Evolutionary conservation across 2,113 vertebrate genomes (phyloP).

Genomic region (Chelonoidis abingdonii): DNA sequence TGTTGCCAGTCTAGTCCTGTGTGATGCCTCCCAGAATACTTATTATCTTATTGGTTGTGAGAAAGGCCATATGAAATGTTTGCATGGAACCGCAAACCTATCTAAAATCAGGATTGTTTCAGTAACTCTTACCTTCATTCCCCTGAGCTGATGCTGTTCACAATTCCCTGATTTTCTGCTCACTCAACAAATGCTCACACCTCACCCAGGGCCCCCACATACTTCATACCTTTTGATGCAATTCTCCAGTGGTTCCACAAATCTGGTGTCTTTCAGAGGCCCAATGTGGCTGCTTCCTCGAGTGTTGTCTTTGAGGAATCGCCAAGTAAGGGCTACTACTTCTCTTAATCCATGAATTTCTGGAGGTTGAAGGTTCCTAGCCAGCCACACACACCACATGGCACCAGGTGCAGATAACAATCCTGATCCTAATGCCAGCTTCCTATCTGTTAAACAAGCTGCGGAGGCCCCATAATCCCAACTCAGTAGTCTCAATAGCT

Average conservation of each 20-base stretch:
- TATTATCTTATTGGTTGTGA: background rate
- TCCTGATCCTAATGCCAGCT: background rate
- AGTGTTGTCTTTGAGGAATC: background rate
- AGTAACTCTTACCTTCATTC: background rate
- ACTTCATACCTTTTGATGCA: background rate
- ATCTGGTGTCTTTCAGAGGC: background rate
- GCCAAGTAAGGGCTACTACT: background rate
- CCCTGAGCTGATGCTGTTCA: background rate
- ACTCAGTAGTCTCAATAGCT: background rate
- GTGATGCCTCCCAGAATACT: background rate
- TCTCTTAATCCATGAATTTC: background rate
- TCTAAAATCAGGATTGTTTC: background rate
- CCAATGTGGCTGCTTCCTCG: background rate
- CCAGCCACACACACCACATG: background rate
- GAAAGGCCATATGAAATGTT: background rate
- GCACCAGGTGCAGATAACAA: background rate
- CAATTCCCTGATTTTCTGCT: background rate
- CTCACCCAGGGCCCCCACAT: rapidly evolving
- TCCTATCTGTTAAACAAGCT: background rate
- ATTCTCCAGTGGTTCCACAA: background rate
- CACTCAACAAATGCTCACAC: background rate
- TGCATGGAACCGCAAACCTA: background rate
- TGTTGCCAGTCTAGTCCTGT: background rate
- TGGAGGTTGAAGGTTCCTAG: background rate
- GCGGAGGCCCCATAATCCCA: background rate